Evolutionary conservation across 2,888 invertebrate species (phyloP).

Genomic region (Timandra comae): DNA sequence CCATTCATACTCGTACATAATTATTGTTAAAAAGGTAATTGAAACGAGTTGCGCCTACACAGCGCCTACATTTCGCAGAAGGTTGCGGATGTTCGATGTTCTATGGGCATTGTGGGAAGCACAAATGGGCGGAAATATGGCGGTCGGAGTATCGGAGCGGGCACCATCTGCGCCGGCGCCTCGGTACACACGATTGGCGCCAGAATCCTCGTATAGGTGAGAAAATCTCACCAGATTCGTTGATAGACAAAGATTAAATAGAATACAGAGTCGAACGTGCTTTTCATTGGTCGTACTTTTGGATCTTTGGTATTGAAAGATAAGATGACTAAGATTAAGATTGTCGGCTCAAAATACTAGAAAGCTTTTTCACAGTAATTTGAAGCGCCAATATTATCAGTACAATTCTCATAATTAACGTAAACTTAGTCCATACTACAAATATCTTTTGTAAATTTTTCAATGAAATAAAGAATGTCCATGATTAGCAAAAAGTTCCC

Average conservation of each 20-base stretch:
- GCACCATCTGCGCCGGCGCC: constrained; percentile 61
- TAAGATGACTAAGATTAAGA: no score
- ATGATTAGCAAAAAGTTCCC: no score
- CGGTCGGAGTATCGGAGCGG: constrained; percentile 20
- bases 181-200: constrained; percentile 47
- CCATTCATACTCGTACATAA: constrained; percentile 12
- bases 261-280: no score
- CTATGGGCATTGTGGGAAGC: constrained; percentile 52
- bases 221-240: constrained; percentile 55
- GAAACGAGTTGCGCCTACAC: constrained; percentile 44
- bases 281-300: no score
- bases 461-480: no score
- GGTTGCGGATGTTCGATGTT: constrained; percentile 36
- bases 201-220: constrained; percentile 51
- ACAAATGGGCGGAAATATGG: constrained; percentile 62
- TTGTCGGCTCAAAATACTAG: no score
- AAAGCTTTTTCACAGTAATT: no score
- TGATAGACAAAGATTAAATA: constrained; percentile 22
- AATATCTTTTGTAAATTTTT: no score
- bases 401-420: no score
- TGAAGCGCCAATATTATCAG: no score
- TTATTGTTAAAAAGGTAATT: constrained; percentile 57
- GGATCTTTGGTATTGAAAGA: no score
- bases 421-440: no score
- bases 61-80: constrained; percentile 65